Percentiles rank a stretch among this genome's conserved stretches.
Evolutionary conservation across 2,113 vertebrate genomes (phyloP).

Genomic region (Dipodomys stephensi): DNA sequence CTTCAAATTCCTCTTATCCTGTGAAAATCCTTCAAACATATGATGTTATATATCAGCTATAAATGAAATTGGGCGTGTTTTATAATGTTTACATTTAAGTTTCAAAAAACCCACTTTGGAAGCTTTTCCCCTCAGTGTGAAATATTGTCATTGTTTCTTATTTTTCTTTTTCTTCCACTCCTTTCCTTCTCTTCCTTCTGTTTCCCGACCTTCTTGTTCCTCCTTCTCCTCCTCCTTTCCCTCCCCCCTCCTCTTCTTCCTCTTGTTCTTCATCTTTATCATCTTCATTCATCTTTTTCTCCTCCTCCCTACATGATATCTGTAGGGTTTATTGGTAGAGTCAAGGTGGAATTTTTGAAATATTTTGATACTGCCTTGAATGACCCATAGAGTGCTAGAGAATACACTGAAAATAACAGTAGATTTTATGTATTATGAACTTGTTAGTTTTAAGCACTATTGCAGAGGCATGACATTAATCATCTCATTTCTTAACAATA

Average conservation of each 20-base stretch:
- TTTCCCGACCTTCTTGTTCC: no score
- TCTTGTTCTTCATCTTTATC: no score
- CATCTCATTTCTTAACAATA: not conserved
- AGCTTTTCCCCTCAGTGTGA: not conserved
- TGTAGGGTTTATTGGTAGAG: not conserved
- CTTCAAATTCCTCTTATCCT: not conserved
- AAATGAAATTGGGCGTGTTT: not conserved
- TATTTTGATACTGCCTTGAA: conserved; percentile 42
- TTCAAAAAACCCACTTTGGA: not conserved
- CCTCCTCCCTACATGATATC: no score
- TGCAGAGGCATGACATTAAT: not conserved
- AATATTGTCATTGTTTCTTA: not conserved
- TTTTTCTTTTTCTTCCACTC: not conserved
- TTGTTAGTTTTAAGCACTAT: not conserved
- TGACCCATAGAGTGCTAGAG: not conserved
- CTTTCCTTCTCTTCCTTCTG: not conserved
- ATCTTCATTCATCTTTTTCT: no score
- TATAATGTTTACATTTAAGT: not conserved
- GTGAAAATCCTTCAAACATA: not conserved
- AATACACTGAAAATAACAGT: not conserved
- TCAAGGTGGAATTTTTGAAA: conserved; percentile 11
- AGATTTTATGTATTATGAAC: conserved; percentile 10
- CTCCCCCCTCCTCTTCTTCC: no score
- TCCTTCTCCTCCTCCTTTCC: no score
- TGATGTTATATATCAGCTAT: not conserved